phyloP scores from a whole-genome alignment of 1,140 invertebrate genomes.

The Brachionus asplanchnoidis region DNA sequence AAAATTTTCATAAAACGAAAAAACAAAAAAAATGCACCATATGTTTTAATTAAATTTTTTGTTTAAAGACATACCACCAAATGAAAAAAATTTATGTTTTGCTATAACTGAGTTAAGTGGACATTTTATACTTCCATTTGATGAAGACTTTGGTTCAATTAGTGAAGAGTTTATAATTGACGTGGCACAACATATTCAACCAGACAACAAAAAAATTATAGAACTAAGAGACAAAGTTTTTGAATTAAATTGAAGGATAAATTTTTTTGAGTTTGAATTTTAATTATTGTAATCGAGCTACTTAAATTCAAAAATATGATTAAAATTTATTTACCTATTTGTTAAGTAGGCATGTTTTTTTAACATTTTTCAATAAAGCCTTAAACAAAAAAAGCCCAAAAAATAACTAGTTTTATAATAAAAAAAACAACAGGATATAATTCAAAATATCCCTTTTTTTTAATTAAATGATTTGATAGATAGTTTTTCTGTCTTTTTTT shows the following conservation, averaged over 20 bases:
- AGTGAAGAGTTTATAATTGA: neutral
- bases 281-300: neutral
- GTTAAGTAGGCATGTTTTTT: too few relatives aligned
- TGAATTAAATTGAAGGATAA: neutral
- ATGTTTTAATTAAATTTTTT: neutral
- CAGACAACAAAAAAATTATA: neutral
- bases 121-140: conserved; percentile 20
- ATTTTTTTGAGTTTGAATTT: neutral
- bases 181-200: neutral
- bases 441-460: too few relatives aligned
- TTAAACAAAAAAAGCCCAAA: too few relatives aligned
- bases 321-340: too few relatives aligned
- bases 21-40: too few relatives aligned
- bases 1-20: too few relatives aligned
- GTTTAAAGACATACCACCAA: neutral
- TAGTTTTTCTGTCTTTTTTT: too few relatives aligned
- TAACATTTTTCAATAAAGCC: too few relatives aligned
- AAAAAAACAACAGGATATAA: too few relatives aligned
- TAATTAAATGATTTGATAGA: too few relatives aligned
- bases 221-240: neutral
- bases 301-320: too few relatives aligned
- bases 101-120: neutral
- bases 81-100: conserved; percentile 29
- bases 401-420: too few relatives aligned
- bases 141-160: neutral